These are phyloP conservation scores for Drosophila barbarae DNA, from an alignment of 2,888 invertebrate species.

Conservation along the genomic window DNA sequence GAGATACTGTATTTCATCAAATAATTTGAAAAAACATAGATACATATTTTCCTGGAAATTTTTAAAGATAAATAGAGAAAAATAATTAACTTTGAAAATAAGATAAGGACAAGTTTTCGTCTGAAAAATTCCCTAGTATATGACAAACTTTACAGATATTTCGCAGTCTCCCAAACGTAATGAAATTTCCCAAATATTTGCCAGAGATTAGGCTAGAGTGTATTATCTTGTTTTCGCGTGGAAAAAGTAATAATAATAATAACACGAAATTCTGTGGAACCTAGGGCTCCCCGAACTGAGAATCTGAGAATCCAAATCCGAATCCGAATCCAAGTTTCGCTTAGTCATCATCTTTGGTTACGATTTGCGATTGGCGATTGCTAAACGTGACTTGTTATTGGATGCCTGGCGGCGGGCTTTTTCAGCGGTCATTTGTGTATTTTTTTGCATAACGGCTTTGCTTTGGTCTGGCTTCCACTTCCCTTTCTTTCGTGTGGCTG, in stretches of 20 bases:
- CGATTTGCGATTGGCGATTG: slow-evolving; percentile 34
- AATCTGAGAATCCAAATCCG: slow-evolving; percentile 27
- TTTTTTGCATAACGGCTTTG: slow-evolving; percentile 58
- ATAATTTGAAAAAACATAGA: neutral
- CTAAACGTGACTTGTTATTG: slow-evolving; percentile 65
- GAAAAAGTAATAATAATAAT: neutral
- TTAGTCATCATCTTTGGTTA: slow-evolving; percentile 37
- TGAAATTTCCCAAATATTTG: slow-evolving; percentile 13
- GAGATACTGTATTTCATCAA: neutral
- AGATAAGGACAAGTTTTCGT: neutral
- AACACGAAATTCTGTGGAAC: slow-evolving; percentile 12
- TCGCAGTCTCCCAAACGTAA: neutral
- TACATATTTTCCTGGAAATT: neutral
- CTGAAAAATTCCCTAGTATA: neutral
- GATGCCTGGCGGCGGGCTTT: slow-evolving; percentile 43
- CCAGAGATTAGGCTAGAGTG: slow-evolving; percentile 8
- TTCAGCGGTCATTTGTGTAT: slow-evolving; percentile 27
- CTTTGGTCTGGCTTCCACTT: slow-evolving; percentile 46
- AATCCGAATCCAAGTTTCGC: slow-evolving; percentile 29
- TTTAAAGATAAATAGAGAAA: neutral
- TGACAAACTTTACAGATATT: slow-evolving; percentile 1
- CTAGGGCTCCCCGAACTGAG: slow-evolving; percentile 17
- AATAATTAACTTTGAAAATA: neutral
- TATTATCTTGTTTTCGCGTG: slow-evolving; percentile 10
- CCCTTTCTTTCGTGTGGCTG: slow-evolving; percentile 35